These are phyloP conservation scores for Macrosteles quadrilineatus DNA, from an alignment of 1,140 invertebrate species.

Conservation along the genomic window DNA sequence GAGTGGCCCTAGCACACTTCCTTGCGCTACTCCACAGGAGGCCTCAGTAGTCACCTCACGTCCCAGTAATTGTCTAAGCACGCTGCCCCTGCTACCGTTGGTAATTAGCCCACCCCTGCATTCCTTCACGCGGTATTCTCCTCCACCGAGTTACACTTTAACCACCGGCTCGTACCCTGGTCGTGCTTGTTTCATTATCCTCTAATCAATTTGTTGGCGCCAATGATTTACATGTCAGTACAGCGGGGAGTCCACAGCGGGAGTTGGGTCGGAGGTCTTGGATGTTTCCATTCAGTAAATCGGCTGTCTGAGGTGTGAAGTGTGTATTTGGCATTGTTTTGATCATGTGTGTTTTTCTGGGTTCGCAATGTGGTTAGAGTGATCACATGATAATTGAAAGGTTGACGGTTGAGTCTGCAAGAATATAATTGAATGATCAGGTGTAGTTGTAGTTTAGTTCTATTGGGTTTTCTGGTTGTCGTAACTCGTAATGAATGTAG, in stretches of 20 bases:
- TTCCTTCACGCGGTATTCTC: slow-evolving; percentile 1
- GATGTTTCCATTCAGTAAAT: too few species aligned
- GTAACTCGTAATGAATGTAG: too few species aligned
- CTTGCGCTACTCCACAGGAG: not conserved
- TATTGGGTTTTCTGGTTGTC: too few species aligned
- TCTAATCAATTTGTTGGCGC: slow-evolving; percentile 11
- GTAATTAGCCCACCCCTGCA: slow-evolving; percentile 10
- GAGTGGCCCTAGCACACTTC: not conserved
- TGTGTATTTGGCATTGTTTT: too few species aligned
- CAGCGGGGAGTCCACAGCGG: not conserved
- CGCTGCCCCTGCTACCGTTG: slow-evolving; percentile 6
- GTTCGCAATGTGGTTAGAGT: too few species aligned
- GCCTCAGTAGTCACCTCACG: not conserved
- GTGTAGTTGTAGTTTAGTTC: too few species aligned
- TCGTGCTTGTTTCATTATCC: not conserved
- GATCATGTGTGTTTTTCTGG: too few species aligned
- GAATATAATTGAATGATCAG: too few species aligned
- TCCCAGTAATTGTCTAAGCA: slow-evolving; percentile 10
- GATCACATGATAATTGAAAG: too few species aligned
- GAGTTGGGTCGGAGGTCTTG: not conserved
- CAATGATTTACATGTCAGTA: not conserved
- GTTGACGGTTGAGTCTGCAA: too few species aligned
- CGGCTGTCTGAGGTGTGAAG: too few species aligned
- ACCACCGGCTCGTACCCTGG: not conserved
- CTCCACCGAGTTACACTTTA: slow-evolving; percentile 9